These are phyloP conservation scores for Serilophus lunatus DNA, from an alignment of 2,113 vertebrate genomes.

Conservation along the genomic window DNA sequence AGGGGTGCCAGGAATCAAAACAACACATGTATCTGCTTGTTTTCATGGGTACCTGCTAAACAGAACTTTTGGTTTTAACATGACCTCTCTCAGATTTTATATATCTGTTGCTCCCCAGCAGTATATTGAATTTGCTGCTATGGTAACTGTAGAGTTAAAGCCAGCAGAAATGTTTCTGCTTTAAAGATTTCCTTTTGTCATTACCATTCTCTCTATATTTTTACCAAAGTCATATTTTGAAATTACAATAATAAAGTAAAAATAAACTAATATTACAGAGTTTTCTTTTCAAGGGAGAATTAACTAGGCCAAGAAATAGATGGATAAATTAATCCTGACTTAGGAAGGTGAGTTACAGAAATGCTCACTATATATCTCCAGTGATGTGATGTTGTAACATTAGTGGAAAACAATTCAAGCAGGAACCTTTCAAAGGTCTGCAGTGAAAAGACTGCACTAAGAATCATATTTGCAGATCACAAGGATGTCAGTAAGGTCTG, in stretches of 20 bases:
- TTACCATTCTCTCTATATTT: not conserved
- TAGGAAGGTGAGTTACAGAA: not conserved
- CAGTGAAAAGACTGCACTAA: not conserved
- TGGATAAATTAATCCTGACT: not conserved
- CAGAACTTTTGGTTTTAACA: not conserved
- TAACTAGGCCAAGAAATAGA: not conserved
- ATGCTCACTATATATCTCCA: not conserved
- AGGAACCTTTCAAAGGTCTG: not conserved
- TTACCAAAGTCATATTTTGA: not conserved
- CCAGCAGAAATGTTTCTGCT: not conserved
- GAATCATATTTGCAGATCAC: not conserved
- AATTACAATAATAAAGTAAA: not conserved
- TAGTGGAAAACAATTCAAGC: not conserved
- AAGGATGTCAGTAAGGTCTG: not conserved
- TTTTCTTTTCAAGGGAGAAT: not conserved
- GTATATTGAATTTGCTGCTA: not conserved
- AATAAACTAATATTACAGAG: not conserved
- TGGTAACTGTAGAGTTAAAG: not conserved
- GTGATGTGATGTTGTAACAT: not conserved
- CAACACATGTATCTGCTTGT: not conserved
- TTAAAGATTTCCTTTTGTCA: not conserved
- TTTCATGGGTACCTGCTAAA: not conserved
- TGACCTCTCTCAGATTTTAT: not conserved
- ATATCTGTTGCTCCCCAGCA: not conserved
- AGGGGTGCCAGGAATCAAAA: not conserved